These are phyloP conservation scores for Xylota segnis DNA, from an alignment of 2,888 invertebrate species.

Conservation along the genomic window DNA sequence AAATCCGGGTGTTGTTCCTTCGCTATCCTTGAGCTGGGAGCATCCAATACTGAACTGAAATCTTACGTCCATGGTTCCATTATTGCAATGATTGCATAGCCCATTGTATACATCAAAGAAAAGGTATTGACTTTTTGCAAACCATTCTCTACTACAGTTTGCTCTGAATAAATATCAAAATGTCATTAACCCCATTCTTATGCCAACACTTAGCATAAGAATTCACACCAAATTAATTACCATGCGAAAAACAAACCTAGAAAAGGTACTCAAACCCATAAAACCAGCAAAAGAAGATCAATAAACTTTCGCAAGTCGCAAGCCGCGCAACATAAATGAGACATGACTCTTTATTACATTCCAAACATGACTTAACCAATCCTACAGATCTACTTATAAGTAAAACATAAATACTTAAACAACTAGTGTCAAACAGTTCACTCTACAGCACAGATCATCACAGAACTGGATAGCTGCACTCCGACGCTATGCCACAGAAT, in stretches of 20 bases:
- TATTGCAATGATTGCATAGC: too few relatives aligned
- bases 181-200: constrained; percentile 8
- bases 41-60: too few relatives aligned
- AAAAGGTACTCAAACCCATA: background rate
- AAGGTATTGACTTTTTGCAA: too few relatives aligned
- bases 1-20: too few relatives aligned
- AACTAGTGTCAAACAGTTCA: constrained; percentile 5
- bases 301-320: background rate
- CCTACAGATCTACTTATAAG: background rate
- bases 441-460: constrained; percentile 58
- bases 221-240: background rate
- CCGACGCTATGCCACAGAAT: constrained; percentile 83
- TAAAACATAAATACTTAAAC: constrained; percentile 54
- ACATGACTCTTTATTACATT: constrained; percentile 27
- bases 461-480: constrained; percentile 83
- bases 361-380: constrained; percentile 7
- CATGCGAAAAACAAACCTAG: background rate
- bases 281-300: background rate
- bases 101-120: too few relatives aligned
- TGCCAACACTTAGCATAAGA: background rate
- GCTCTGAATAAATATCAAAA: background rate
- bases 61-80: too few relatives aligned
- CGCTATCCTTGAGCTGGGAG: too few relatives aligned
- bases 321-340: background rate
- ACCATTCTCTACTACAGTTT: background rate